Conservation (phyloP, 2,888 invertebrate species). For the Macaria notata region DNA sequence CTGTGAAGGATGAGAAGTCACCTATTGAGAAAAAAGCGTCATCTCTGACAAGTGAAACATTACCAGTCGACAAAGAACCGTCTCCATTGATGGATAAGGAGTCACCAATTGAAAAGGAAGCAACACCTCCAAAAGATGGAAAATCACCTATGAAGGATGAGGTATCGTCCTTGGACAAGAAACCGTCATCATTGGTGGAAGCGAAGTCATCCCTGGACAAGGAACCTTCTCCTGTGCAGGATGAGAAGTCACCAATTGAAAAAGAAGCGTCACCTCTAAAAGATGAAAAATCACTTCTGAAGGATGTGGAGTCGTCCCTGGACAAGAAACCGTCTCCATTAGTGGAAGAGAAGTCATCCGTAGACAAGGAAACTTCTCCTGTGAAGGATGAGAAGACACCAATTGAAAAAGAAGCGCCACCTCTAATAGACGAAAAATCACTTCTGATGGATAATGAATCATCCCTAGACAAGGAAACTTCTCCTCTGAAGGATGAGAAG, state of each 20-base stretch:
- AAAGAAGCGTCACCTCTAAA: no score
- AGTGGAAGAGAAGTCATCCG: conserved; percentile 11
- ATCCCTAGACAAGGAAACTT: conserved; percentile 8
- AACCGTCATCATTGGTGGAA: background rate
- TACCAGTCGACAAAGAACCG: background rate
- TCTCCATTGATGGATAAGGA: background rate
- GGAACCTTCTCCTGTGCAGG: no score
- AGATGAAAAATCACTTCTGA: no score
- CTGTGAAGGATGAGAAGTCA: background rate
- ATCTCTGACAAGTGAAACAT: background rate
- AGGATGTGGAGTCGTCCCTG: no score
- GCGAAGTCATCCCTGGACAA: background rate
- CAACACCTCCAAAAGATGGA: no score
- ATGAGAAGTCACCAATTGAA: no score
- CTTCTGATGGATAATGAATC: no score
- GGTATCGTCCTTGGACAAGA: background rate
- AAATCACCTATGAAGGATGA: background rate
- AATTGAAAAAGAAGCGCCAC: no score
- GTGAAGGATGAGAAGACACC: no score
- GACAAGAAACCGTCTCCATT: no score
- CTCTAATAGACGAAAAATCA: no score
- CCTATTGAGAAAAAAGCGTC: background rate
- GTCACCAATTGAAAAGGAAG: no score
- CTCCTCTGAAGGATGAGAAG: conserved; percentile 12
- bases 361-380: conserved; percentile 23